These are phyloP conservation scores for Agapornis roseicollis DNA, from an alignment of 2,113 vertebrate genomes.

Conservation along the genomic window DNA sequence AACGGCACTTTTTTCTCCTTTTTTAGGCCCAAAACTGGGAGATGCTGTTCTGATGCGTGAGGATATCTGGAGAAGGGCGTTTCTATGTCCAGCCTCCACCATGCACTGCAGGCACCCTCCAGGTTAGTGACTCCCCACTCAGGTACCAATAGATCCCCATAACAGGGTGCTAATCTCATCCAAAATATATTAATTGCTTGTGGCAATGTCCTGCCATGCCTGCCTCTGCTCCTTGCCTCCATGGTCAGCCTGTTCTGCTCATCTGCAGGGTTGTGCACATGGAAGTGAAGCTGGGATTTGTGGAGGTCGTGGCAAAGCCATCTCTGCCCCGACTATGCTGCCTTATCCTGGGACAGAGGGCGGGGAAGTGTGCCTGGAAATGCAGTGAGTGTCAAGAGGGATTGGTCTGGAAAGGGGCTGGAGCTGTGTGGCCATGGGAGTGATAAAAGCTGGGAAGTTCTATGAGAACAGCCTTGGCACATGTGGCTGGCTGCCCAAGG, in stretches of 20 bases:
- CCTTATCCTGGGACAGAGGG: rapidly evolving
- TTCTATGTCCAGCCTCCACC: background rate
- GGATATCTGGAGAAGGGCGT: background rate
- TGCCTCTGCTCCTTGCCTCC: background rate
- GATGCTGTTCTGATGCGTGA: rapidly evolving
- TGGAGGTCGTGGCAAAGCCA: background rate
- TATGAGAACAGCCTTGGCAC: background rate
- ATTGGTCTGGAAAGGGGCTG: too few relatives aligned
- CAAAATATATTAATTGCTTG: too few relatives aligned
- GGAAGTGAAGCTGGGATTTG: background rate
- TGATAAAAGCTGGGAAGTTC: background rate
- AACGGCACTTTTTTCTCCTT: rapidly evolving
- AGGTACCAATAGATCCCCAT: background rate
- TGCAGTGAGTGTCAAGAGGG: too few relatives aligned
- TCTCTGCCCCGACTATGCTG: background rate
- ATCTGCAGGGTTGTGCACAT: rapidly evolving
- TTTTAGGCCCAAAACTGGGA: background rate
- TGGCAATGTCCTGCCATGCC: background rate
- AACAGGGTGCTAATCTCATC: background rate
- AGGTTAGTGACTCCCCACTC: background rate
- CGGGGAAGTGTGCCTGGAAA: rapidly evolving
- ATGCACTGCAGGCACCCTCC: background rate
- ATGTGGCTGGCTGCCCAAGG: background rate
- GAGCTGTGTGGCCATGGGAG: rapidly evolving
- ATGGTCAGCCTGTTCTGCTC: background rate